These are phyloP conservation scores for Pteropus rufus DNA, from an alignment of 2,797 vertebrate genomes.

Conservation along the genomic window DNA sequence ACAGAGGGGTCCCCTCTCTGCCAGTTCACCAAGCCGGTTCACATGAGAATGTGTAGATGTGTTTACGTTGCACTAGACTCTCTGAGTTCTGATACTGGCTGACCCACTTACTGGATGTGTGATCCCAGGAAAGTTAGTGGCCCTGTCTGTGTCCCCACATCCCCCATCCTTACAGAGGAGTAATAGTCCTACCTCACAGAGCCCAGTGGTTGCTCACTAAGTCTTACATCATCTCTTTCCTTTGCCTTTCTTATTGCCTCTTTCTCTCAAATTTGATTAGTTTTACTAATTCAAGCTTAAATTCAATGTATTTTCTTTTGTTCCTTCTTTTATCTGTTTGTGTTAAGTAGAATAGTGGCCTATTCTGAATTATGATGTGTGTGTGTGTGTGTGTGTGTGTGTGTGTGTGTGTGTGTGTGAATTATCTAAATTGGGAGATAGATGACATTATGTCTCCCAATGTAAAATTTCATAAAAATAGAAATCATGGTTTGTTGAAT, in stretches of 20 bases:
- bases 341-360: neutral
- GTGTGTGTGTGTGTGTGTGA: neutral
- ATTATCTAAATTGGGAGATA: neutral
- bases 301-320: neutral
- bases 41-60: accelerated
- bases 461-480: neutral
- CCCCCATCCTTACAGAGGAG: too few species aligned
- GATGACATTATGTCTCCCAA: neutral
- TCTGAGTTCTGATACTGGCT: neutral
- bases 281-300: neutral
- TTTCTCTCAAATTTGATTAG: neutral
- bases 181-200: neutral
- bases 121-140: neutral
- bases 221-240: neutral
- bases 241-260: neutral
- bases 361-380: neutral
- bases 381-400: neutral
- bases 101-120: neutral
- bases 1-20: neutral
- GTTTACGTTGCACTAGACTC: neutral
- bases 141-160: too few species aligned
- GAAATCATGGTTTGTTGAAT: neutral
- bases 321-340: neutral
- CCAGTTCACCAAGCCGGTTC: neutral
- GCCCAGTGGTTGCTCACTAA: accelerated